Percentiles rank a stretch among this genome's conserved stretches.
Conservation (phyloP, 1,140 invertebrate genomes). For the Trialeurodes vaporariorum region DNA sequence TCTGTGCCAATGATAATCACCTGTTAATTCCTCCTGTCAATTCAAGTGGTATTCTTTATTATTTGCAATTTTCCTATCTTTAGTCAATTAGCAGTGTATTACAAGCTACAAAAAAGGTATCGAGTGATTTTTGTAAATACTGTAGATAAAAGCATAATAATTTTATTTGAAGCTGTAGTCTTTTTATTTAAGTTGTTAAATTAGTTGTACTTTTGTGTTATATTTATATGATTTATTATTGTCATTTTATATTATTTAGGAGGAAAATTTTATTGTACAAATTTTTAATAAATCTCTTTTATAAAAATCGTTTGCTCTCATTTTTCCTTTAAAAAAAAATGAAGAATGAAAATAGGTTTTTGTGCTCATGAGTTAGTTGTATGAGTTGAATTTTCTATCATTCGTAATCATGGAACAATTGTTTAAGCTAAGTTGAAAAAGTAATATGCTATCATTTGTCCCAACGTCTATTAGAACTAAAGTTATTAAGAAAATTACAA, state of each 20-base stretch:
- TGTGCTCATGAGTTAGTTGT: too few species aligned
- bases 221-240: background rate
- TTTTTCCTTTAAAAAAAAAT: too few species aligned
- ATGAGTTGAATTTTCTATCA: too few species aligned
- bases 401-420: too few species aligned
- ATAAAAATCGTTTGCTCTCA: conserved; percentile 2
- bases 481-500: too few species aligned
- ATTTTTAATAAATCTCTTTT: conserved; percentile 4
- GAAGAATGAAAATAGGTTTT: too few species aligned
- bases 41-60: background rate
- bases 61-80: conserved; percentile 1
- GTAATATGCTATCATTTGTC: too few species aligned
- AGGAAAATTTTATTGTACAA: background rate
- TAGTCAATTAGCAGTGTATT: background rate
- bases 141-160: background rate
- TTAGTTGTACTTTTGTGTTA: background rate
- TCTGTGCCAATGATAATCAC: conserved; percentile 3
- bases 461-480: too few species aligned
- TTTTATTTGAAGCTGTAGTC: background rate
- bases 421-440: too few species aligned
- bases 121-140: background rate
- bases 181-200: background rate
- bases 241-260: background rate
- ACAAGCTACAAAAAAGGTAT: too few species aligned
- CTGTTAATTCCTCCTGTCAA: background rate